phyloP scores from a whole-genome alignment of 23 tunicate species.

The Ciona savignyi region DNA sequence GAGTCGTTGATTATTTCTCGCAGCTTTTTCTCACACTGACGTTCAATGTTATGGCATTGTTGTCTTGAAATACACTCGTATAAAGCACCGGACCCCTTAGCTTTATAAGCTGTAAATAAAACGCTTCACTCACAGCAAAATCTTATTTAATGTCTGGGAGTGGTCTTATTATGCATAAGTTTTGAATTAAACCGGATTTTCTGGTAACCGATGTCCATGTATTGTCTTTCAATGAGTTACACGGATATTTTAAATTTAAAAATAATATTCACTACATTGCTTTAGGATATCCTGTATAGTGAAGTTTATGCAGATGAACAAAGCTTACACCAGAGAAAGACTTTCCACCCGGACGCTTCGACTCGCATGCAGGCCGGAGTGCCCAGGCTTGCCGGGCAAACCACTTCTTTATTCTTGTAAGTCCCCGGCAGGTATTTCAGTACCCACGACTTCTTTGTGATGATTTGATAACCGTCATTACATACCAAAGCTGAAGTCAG shows the following conservation, averaged over 20 bases:
- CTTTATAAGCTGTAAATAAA: neutral
- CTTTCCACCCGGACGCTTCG: neutral
- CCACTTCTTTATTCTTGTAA: neutral
- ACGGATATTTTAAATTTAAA: too few species aligned
- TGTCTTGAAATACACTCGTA: neutral
- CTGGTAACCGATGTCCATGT: too few species aligned
- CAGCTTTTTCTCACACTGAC: neutral
- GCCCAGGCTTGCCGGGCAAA: neutral
- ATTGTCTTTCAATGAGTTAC: too few species aligned
- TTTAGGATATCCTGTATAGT: too few species aligned
- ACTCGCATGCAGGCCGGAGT: neutral
- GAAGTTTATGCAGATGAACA: too few species aligned
- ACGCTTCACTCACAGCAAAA: too few species aligned
- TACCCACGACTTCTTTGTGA: neutral
- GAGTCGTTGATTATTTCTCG: neutral
- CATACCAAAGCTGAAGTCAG: neutral
- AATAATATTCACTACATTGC: too few species aligned
- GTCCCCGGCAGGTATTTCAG: neutral
- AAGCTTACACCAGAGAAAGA: neutral
- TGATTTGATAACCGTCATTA: neutral
- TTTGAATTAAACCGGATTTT: too few species aligned
- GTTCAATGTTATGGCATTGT: neutral
- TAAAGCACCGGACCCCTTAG: neutral
- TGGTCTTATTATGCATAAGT: too few species aligned
- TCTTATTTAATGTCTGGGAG: too few species aligned